Conservation (phyloP, 2,113 vertebrate genomes). For the Chinchilla lanigera region DNA sequence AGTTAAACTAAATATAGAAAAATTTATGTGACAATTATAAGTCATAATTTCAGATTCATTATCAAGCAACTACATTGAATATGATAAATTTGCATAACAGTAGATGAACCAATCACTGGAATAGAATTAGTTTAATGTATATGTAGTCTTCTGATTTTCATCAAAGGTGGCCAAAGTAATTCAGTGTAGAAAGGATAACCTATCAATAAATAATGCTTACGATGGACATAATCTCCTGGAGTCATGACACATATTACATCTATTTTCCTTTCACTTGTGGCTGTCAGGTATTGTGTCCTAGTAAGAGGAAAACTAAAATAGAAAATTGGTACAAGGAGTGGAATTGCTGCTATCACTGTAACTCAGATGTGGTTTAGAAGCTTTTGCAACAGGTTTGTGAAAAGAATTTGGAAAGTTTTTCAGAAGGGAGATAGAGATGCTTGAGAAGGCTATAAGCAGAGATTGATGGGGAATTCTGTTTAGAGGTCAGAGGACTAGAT, state of each 20-base stretch:
- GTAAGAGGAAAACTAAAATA: background rate
- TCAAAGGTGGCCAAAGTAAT: background rate
- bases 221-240: background rate
- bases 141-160: background rate
- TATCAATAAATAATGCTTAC: background rate
- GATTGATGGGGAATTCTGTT: background rate
- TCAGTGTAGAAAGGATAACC: background rate
- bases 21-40: background rate
- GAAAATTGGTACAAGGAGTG: background rate
- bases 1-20: background rate
- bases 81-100: background rate
- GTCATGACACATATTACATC: background rate
- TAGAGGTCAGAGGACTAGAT: no score
- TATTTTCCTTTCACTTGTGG: background rate
- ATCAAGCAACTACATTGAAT: background rate
- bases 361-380: background rate
- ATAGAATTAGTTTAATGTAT: background rate
- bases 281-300: background rate
- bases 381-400: background rate
- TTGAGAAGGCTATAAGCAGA: background rate
- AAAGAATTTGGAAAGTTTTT: background rate
- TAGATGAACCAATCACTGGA: background rate
- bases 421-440: background rate
- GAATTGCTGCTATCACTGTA: background rate
- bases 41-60: background rate